Evolutionary conservation across 1,140 invertebrate genomes (phyloP).

Genomic region (Drosophila teissieri): DNA sequence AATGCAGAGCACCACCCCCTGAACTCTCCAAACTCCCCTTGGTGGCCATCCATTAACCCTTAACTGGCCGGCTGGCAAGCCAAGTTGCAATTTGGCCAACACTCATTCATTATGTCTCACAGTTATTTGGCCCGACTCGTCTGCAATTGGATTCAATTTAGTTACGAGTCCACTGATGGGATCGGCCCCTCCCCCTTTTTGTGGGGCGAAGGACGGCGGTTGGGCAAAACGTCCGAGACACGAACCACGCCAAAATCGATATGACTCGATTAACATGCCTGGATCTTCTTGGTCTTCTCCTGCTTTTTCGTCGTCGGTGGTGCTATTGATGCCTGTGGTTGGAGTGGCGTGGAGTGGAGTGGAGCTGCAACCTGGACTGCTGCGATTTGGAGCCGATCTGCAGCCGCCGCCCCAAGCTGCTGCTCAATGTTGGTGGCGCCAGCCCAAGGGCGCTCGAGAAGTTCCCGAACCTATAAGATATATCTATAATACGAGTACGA

Average conservation of each 20-base stretch:
- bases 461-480: constrained; percentile 2
- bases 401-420: constrained; percentile 39
- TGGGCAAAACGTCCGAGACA: constrained; percentile 78
- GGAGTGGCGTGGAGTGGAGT: constrained; percentile 14
- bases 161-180: constrained; percentile 62
- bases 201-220: neutral
- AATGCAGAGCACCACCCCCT: constrained; percentile 3
- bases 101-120: constrained; percentile 84
- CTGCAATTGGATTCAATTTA: constrained; percentile 81
- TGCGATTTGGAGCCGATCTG: constrained; percentile 6
- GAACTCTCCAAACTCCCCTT: neutral
- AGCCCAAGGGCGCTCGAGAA: constrained; percentile 6
- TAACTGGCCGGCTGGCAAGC: constrained; percentile 24
- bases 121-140: constrained; percentile 19
- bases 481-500: too few relatives aligned
- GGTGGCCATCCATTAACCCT: constrained; percentile 5
- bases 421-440: constrained; percentile 41
- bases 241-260: constrained; percentile 80
- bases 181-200: constrained; percentile 25
- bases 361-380: constrained; percentile 15
- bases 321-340: constrained; percentile 48
- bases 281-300: constrained; percentile 34
- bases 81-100: constrained; percentile 84
- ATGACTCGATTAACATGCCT: constrained; percentile 79
- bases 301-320: constrained; percentile 26